Base-by-base conservation (phyloP, 2,797 vertebrate genomes). In the Muraenolepis orangiensis region DNA sequence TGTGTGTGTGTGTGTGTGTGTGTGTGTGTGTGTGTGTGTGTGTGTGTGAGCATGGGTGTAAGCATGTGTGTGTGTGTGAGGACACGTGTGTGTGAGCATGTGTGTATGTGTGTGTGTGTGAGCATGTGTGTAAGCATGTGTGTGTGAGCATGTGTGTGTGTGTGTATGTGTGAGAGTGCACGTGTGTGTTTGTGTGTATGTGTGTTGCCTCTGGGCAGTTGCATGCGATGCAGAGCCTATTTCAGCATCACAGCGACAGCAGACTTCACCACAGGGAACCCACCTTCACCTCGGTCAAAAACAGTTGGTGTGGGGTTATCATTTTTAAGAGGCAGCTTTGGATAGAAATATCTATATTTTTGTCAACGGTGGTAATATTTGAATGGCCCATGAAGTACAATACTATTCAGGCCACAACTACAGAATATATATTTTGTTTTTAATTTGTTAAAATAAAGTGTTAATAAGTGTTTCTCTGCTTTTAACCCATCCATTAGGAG, bases 151-250 rank as follows among this genome's bases (percentile, higher is more conserved):
- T 51, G 46, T 51, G 46, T 51, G 18, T 51, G 46, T 51, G 46
- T 51, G 46, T 51, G 46, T 51, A 18, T 51, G 46, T 51, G 46
- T 51, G 46, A 2, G 51, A 10, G 51, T 61, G 51, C 26, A n/a
- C 26, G 51, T 26, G 51, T 61, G 51, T 61, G 51, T 2, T n/a
- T 61, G 51, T 23, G n/a, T 61, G 51, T 26, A n/a, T 61, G 29
- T 66, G 78, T 81, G 79, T 86, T 81, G 88, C 85, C 91, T 89
- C 87, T 76, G 80, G 88, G 91, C 85, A 77, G 82, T 81, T 84
- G 81, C 79, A 90, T 79, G 80, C 71, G 66, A 90, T 76, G 82
- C 80, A 30, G 74, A 85, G 80, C 87, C 85, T 89, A 84, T 85
- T 81, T 81, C 75, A 81, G 84, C 75, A 87, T 89, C 87, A 86